Conservation (phyloP, 1,140 invertebrate species). For the Drosophila yakuba region DNA sequence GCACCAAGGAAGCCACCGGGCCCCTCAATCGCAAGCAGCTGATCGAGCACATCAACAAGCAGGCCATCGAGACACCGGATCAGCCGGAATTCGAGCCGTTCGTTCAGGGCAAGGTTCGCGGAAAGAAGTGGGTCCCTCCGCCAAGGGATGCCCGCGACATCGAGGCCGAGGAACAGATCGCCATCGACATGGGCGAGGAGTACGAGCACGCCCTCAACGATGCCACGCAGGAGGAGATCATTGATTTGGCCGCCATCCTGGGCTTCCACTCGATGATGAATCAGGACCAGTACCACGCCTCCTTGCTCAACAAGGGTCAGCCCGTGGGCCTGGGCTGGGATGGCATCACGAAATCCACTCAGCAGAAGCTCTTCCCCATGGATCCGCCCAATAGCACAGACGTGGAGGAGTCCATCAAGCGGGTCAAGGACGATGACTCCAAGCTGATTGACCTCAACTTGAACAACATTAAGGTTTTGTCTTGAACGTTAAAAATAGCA, state of each 20-base stretch:
- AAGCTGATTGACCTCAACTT: conserved; percentile 95
- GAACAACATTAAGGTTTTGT: conserved; percentile 97
- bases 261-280: conserved; percentile 99
- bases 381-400: conserved; percentile 98
- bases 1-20: conserved; percentile 97
- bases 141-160: conserved; percentile 92
- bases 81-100: conserved; percentile 98
- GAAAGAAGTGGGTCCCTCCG: conserved; percentile 97
- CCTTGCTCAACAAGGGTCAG: conserved; percentile 95
- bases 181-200: conserved; percentile 97
- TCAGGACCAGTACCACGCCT: conserved; percentile 99
- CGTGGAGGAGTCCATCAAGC: conserved; percentile 94
- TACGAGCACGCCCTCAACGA: conserved; percentile 96
- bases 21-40: conserved; percentile 98
- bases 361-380: conserved; percentile 94
- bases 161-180: conserved; percentile 95
- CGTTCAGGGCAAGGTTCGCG: conserved; percentile 94
- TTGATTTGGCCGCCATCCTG: conserved; percentile 99
- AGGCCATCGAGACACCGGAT: conserved; percentile 98
- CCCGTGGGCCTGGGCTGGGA: conserved; percentile 94
- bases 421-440: conserved; percentile 94
- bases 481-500: background rate
- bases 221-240: conserved; percentile 99
- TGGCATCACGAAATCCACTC: conserved; percentile 96
- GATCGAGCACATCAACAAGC: conserved; percentile 98